phyloP scores from a whole-genome alignment of 2,888 invertebrate genomes.

The Lymantria monacha region DNA sequence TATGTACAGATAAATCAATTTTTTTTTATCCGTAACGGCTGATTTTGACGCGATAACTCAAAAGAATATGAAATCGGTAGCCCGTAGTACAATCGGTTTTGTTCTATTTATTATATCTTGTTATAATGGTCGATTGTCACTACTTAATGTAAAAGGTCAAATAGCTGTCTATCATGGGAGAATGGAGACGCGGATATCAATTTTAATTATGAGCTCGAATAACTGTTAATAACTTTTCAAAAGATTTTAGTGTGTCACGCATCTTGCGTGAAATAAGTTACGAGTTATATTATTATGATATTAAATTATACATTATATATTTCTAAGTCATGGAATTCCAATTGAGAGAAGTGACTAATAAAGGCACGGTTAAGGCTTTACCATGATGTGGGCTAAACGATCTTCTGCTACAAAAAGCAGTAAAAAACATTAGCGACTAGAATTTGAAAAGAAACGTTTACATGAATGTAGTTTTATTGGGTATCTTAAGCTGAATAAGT shows the following conservation, averaged over 20 bases:
- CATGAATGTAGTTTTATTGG: no score
- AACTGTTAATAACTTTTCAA: not conserved
- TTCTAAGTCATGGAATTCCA: no score
- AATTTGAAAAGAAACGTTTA: no score
- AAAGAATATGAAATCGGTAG: conserved; percentile 8
- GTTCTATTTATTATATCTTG: conserved; percentile 19
- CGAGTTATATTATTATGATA: no score
- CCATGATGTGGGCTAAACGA: no score
- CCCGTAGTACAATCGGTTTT: conserved; percentile 19
- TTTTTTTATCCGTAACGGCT: not conserved
- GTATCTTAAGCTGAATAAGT: no score
- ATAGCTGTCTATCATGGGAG: conserved; percentile 3
- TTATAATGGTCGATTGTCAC: conserved; percentile 10
- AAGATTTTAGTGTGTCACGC: not conserved
- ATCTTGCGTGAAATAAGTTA: not conserved
- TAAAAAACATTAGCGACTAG: no score
- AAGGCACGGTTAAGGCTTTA: no score
- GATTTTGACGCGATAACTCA: not conserved
- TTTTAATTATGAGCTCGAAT: not conserved
- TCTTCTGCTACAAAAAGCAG: no score
- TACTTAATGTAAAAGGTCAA: conserved; percentile 11
- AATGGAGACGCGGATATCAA: not conserved
- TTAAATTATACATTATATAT: no score
- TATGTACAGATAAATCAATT: not conserved
- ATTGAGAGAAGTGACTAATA: no score